Conservation (phyloP, 2,113 vertebrate genomes). For the Lethenteron camtschaticum region DNA sequence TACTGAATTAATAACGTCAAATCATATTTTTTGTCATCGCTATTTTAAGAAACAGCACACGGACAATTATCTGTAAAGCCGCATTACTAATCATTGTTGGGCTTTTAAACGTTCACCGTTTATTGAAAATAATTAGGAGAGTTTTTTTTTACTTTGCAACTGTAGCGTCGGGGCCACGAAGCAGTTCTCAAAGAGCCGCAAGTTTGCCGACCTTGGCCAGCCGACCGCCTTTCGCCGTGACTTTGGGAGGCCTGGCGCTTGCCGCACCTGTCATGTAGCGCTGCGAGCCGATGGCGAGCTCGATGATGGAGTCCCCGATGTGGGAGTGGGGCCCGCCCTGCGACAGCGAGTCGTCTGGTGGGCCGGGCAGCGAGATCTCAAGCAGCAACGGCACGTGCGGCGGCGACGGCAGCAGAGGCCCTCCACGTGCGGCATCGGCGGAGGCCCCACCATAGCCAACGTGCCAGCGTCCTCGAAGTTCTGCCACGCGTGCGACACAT, state of each 20-base stretch:
- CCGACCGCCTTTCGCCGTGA: too few species aligned
- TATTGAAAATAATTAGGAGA: too few species aligned
- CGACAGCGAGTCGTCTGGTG: constrained; percentile 69
- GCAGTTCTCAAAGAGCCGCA: too few species aligned
- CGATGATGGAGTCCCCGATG: constrained; percentile 95
- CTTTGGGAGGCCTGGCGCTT: neutral
- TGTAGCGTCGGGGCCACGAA: too few species aligned
- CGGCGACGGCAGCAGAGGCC: constrained; percentile 42
- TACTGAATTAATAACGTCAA: too few species aligned
- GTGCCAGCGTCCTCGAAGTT: constrained; percentile 9
- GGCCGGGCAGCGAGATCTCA: constrained; percentile 84
- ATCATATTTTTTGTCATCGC: too few species aligned
- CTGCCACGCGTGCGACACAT: constrained; percentile 2
- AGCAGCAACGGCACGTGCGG: constrained; percentile 78
- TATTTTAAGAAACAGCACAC: too few species aligned
- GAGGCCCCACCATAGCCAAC: constrained; percentile 32
- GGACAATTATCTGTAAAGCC: too few species aligned
- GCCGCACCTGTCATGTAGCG: neutral
- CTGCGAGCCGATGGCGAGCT: constrained; percentile 77
- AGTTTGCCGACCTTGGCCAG: too few species aligned
- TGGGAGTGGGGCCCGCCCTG: constrained; percentile 63
- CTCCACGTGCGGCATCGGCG: constrained; percentile 27
- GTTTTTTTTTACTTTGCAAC: too few species aligned
- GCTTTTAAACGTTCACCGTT: too few species aligned
- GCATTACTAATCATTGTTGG: too few species aligned